A percentile compares a stretch with the other conserved stretches of the same genome.
Conservation (phyloP, 1,140 invertebrate species). For the Pseudomyrmex gracilis region DNA sequence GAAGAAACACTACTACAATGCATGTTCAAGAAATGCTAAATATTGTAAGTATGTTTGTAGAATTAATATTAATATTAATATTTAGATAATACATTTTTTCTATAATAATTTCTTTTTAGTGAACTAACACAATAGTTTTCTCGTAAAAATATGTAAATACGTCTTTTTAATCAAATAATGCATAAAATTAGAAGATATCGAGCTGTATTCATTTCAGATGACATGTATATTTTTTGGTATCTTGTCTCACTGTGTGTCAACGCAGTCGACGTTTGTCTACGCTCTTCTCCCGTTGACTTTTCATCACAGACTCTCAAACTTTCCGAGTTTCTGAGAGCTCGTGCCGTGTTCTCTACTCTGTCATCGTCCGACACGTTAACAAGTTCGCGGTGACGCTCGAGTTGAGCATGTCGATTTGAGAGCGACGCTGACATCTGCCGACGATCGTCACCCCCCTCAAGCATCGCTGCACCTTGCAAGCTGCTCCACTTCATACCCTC, state of each 20-base stretch:
- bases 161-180: neutral
- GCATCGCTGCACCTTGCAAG: conserved; percentile 64
- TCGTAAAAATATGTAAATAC: neutral
- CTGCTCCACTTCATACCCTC: conserved; percentile 47
- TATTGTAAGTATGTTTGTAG: neutral
- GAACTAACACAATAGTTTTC: neutral
- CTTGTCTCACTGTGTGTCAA: neutral
- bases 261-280: neutral
- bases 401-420: conserved; percentile 41
- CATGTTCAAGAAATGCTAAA: neutral
- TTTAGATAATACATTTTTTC: neutral
- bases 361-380: conserved; percentile 48
- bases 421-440: conserved; percentile 66
- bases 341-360: neutral
- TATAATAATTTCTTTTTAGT: neutral
- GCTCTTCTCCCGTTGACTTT: conserved; percentile 58
- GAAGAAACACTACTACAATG: neutral
- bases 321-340: conserved; percentile 51
- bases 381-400: conserved; percentile 52
- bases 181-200: neutral
- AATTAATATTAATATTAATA: conserved; percentile 28
- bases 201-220: neutral
- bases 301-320: conserved; percentile 62
- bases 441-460: conserved; percentile 65
- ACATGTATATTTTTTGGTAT: neutral